Conservation (phyloP, 1,140 invertebrate species). For the Drosophila cardini region DNA sequence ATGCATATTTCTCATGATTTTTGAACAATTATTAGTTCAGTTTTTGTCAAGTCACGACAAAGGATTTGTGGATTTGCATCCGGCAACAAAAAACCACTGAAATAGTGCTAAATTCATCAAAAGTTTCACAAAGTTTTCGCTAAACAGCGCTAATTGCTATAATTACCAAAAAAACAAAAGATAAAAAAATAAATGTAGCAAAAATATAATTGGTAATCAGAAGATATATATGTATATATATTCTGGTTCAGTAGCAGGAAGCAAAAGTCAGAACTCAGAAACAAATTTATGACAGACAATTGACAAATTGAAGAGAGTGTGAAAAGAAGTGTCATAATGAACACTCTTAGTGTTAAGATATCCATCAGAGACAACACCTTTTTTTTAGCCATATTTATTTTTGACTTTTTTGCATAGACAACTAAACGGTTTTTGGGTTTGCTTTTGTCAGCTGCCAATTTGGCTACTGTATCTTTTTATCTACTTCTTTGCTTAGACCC, state of each 20-base stretch:
- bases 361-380: slow-evolving; percentile 46
- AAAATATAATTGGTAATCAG: neutral
- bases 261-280: too few relatives aligned
- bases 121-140: slow-evolving; percentile 35
- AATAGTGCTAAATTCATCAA: slow-evolving; percentile 33
- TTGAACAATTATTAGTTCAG: slow-evolving; percentile 1
- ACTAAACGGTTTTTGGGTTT: neutral
- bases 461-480: slow-evolving; percentile 25
- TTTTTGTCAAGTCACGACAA: slow-evolving; percentile 29
- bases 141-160: slow-evolving; percentile 52
- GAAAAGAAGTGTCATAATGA: slow-evolving; percentile 63
- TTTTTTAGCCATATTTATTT: neutral
- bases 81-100: slow-evolving; percentile 39
- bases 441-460: slow-evolving; percentile 24
- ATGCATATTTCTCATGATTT: slow-evolving; percentile 6
- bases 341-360: slow-evolving; percentile 53
- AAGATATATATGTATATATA: neutral
- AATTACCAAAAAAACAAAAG: slow-evolving; percentile 29
- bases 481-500: neutral
- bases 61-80: slow-evolving; percentile 47
- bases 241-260: too few relatives aligned
- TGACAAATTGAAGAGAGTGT: neutral
- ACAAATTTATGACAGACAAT: slow-evolving; percentile 38
- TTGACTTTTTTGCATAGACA: slow-evolving; percentile 13
- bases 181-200: slow-evolving; percentile 4